phyloP scores from a whole-genome alignment of 2,888 invertebrate species.

The Allygus modestus region DNA sequence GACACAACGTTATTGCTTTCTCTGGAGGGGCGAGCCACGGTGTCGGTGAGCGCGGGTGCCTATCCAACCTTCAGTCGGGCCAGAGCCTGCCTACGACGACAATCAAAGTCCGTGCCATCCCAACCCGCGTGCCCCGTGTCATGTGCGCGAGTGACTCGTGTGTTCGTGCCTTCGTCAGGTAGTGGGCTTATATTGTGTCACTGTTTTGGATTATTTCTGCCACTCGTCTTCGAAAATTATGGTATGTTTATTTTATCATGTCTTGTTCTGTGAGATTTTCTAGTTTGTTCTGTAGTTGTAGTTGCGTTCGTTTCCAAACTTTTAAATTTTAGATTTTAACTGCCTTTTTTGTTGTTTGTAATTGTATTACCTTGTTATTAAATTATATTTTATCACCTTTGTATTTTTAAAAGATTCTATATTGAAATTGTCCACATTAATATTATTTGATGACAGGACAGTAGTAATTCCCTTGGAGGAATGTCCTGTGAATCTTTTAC shows the following conservation, averaged over 20 bases:
- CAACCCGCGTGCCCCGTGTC: background rate
- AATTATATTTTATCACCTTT: no score
- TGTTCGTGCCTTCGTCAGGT: background rate
- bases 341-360: no score
- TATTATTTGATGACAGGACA: no score
- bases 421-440: no score
- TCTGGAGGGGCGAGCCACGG: constrained; percentile 2
- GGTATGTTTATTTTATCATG: constrained; percentile 6
- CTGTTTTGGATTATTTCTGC: constrained; percentile 19
- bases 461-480: no score
- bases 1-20: constrained; percentile 48
- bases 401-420: no score
- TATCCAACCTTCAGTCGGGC: constrained; percentile 15
- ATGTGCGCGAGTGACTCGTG: background rate
- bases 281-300: background rate
- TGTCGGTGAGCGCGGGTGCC: background rate
- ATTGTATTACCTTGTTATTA: no score
- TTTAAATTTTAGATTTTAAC: background rate
- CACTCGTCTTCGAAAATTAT: background rate
- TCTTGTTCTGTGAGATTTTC: background rate
- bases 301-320: no score
- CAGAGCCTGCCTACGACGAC: constrained; percentile 27
- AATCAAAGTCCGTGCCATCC: constrained; percentile 45
- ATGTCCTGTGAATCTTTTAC: no score
- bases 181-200: no score